Evolutionary conservation across 1,140 invertebrate genomes (phyloP).

Genomic region (Mizuhopecten yessoensis): DNA sequence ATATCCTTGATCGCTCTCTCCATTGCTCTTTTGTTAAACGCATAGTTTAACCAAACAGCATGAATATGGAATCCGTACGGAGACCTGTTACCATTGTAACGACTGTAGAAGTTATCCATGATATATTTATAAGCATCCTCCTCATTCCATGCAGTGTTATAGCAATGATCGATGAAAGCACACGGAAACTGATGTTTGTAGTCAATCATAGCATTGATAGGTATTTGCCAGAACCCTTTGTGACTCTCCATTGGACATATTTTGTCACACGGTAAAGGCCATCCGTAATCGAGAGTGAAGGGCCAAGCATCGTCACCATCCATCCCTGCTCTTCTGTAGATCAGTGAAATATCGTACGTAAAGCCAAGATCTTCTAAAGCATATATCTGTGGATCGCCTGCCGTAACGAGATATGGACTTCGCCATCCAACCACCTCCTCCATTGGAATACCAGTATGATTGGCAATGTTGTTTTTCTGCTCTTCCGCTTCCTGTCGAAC

Average conservation of each 20-base stretch:
- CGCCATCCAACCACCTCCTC: conserved; percentile 73
- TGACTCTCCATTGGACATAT: conserved; percentile 65
- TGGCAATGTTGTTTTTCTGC: conserved; percentile 69
- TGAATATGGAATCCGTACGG: conserved; percentile 77
- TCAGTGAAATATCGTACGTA: conserved; percentile 74
- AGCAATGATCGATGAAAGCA: conserved; percentile 74
- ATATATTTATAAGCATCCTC: conserved; percentile 68
- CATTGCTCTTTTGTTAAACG: conserved; percentile 85
- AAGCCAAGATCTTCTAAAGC: conserved; percentile 70
- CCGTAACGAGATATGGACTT: conserved; percentile 73
- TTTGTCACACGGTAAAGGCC: conserved; percentile 67
- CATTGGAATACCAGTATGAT: conserved; percentile 80
- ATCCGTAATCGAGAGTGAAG: conserved; percentile 74
- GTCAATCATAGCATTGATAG: conserved; percentile 67
- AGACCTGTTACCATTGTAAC: conserved; percentile 88
- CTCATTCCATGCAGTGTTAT: conserved; percentile 62
- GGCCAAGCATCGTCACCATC: conserved; percentile 83
- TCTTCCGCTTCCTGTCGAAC: conserved; percentile 61
- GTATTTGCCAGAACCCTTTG: conserved; percentile 73
- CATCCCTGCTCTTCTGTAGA: conserved; percentile 57
- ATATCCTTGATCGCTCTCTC: conserved; percentile 97
- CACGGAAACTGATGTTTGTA: conserved; percentile 68
- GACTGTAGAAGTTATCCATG: conserved; percentile 86
- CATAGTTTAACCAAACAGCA: conserved; percentile 75
- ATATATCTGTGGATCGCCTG: conserved; percentile 69